Evolutionary conservation across 2,113 vertebrate species (phyloP), one percentile per base, ranked within the genome.

Genomic region (Chamaetylas fuelleborni): DNA sequence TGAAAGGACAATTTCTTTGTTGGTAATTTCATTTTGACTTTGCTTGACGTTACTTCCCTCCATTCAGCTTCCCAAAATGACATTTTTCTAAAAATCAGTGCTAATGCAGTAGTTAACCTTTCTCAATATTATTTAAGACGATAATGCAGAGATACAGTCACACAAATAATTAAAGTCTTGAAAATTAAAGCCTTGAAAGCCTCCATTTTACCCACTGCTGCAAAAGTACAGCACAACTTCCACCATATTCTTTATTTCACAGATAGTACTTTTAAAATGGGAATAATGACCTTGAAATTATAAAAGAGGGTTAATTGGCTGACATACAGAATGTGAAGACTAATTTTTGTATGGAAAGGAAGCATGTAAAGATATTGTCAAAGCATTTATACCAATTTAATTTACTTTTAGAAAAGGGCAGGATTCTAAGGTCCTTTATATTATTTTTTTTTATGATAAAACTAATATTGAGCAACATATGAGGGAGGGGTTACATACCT

Each of bases 51-150:
- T 95, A 38, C 31, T 92, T 40, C 40, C 40, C 16, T 90, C 71
- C 81, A 57, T 95, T 85, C 80, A 79, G 60, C 66, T 91, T 86
- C 76, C 38, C 71, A 15, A 93, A 89, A 90, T 3, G 76, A 81
- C 2, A 2, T 80, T 95, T 93, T 92, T 80, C 51, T 81, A 91
- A 97, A 95, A 90, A 93, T 86, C 87, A 87, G 18, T 10, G 34
- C 73, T 95, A 95, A 95, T 95, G 60, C 1, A 18, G 65, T 88
- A 87, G 86, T 95, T 96, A 96, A 95, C 60, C 69, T 94, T 97
- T 96, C 77, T 92, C 70, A 82, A 38, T 96, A 83, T 92, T 94
- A 81, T 53, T 91, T 96, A 91, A 92, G 79, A 90, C 91, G 77
- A 73, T 93, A 92, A 94, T 92, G 18, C 19, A n/a, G 81, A 73